A percentile compares a stretch with the other conserved stretches of the same genome.
These are phyloP conservation scores for Arrhamphus sclerolepis DNA, from an alignment of 2,797 vertebrate species.

Conservation along the genomic window DNA sequence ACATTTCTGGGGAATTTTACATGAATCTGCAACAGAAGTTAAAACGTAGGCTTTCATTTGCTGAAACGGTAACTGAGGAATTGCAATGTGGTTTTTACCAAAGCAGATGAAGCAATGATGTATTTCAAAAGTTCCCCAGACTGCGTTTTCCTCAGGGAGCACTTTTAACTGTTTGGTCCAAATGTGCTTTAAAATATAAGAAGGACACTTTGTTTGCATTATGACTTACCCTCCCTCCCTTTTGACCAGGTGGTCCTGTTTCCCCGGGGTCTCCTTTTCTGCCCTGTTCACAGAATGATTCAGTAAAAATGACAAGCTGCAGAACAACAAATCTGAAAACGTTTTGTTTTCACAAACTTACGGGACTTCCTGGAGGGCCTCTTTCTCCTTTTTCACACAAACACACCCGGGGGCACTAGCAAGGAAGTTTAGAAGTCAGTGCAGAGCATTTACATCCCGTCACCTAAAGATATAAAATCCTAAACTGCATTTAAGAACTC, in stretches of 20 bases:
- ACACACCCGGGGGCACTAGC: constrained; percentile 84
- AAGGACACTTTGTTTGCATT: no score
- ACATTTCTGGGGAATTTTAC: no score
- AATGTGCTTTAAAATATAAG: background rate
- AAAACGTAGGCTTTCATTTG: no score
- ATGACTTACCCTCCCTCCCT: constrained; percentile 67
- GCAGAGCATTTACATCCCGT: background rate
- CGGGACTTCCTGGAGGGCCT: constrained; percentile 81
- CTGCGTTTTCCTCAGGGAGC: no score
- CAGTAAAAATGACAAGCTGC: background rate
- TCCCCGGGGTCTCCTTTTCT: constrained; percentile 77
- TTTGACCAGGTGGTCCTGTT: constrained; percentile 63
- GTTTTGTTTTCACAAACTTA: constrained; percentile 74
- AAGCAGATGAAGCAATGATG: no score
- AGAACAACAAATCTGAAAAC: background rate
- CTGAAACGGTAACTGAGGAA: no score
- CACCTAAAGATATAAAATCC: background rate
- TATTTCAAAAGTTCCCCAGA: no score
- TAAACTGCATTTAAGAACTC: constrained; percentile 32
- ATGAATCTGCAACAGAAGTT: no score
- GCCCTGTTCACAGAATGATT: constrained; percentile 65
- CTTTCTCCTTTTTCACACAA: constrained; percentile 84
- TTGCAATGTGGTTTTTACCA: no score
- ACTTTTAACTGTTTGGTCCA: no score
- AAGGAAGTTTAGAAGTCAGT: constrained; percentile 7